Evolutionary conservation across 2,797 vertebrate genomes (phyloP).

Genomic region (Parauchenoglanis ngamensis): DNA sequence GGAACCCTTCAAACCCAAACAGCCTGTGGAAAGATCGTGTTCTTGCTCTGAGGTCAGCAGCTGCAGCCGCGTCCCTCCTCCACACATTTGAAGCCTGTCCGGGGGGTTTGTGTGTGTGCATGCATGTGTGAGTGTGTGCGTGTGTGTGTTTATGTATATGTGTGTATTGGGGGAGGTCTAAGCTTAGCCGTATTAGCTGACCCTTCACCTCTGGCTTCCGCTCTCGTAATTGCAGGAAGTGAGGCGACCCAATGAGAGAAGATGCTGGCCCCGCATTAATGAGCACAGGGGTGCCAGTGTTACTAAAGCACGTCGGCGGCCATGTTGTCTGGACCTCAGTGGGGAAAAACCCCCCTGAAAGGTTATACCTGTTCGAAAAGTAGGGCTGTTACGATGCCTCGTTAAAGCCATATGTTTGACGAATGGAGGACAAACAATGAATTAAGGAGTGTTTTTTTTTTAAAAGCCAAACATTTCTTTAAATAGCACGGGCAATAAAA

Average conservation of each 20-base stretch:
- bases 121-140: neutral
- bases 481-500: constrained; percentile 28
- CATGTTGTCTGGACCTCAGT: constrained; percentile 53
- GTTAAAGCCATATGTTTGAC: constrained; percentile 36
- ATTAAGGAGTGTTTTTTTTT: constrained; percentile 2
- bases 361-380: constrained; percentile 49
- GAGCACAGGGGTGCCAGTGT: constrained; percentile 63
- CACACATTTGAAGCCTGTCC: constrained; percentile 26
- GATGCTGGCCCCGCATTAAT: constrained; percentile 72
- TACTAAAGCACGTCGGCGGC: constrained; percentile 33
- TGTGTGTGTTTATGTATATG: neutral
- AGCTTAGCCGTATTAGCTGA: constrained; percentile 60
- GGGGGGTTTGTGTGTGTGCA: neutral
- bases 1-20: constrained; percentile 45
- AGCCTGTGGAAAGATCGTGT: constrained; percentile 47
- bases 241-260: constrained; percentile 74
- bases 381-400: constrained; percentile 52
- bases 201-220: constrained; percentile 82
- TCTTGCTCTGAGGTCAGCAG: constrained; percentile 48
- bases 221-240: constrained; percentile 82
- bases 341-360: constrained; percentile 8
- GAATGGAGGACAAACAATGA: constrained; percentile 22
- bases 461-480: constrained; percentile 10
- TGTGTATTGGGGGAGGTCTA: constrained; percentile 17
- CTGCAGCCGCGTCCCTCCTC: constrained; percentile 40